A percentile compares a stretch with the other conserved stretches of the same genome.
These are phyloP conservation scores for Atherinomorus stipes DNA, from an alignment of 2,113 vertebrate species.

Conservation along the genomic window DNA sequence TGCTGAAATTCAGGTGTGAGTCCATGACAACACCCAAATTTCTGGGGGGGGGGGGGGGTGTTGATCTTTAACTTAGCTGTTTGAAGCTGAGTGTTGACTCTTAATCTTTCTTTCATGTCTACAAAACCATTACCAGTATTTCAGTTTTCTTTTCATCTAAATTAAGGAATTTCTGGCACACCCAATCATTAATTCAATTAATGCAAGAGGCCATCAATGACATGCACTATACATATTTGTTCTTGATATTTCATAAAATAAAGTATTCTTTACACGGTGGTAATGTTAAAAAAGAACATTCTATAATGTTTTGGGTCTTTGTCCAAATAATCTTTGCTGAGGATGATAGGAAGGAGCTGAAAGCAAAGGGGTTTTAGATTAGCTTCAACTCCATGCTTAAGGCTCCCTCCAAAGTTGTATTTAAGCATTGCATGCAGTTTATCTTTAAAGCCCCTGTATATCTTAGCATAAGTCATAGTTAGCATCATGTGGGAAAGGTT, in stretches of 20 bases:
- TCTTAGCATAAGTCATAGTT: not conserved
- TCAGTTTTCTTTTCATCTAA: too few species aligned
- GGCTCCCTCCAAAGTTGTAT: conserved; percentile 79
- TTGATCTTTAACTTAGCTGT: too few species aligned
- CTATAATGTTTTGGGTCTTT: not conserved
- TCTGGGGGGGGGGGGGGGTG: too few species aligned
- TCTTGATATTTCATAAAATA: not conserved
- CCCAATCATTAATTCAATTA: too few species aligned
- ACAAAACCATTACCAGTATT: too few species aligned
- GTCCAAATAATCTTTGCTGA: not conserved
- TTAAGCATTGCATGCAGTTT: conserved; percentile 68
- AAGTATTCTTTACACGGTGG: not conserved
- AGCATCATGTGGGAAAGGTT: not conserved
- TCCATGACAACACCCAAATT: too few species aligned
- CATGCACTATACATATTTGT: not conserved
- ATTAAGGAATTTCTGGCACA: too few species aligned
- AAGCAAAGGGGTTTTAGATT: not conserved
- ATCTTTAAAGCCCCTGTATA: conserved; percentile 1
- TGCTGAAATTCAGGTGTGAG: too few species aligned
- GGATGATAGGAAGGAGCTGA: not conserved
- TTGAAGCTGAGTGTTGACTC: too few species aligned
- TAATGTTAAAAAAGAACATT: not conserved
- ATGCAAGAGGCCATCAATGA: not conserved
- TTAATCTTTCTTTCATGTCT: too few species aligned
- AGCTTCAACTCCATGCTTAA: conserved; percentile 55